Conservation (phyloP, 92 coral and sea anemone species). For the Phenganax subtilis region DNA sequence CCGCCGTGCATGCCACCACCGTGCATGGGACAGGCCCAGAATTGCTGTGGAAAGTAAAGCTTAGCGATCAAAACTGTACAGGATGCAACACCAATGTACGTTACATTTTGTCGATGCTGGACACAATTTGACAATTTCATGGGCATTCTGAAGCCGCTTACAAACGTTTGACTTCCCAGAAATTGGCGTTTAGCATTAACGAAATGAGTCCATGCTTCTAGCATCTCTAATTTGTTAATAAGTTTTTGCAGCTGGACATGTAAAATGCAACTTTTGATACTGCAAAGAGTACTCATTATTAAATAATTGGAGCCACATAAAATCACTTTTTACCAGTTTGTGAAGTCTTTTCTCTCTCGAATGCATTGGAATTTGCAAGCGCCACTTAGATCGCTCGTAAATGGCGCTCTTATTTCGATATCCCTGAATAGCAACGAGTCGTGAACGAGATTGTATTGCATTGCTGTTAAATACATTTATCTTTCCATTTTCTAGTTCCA, state of each 20-base stretch:
- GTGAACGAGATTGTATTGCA: no score
- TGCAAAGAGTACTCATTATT: background rate
- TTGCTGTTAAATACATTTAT: no score
- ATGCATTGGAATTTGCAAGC: no score
- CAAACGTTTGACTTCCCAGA: background rate
- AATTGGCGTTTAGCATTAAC: background rate
- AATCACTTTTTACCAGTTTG: background rate
- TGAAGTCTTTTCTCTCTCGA: background rate
- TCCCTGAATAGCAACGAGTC: no score
- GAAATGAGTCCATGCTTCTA: conserved; percentile 1
- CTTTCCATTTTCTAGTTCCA: no score
- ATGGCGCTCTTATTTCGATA: no score
- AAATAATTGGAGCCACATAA: background rate
- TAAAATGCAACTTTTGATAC: background rate
- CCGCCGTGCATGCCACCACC: conserved; percentile 30
- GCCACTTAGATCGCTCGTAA: no score
- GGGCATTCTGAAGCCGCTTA: background rate
- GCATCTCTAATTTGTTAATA: conserved; percentile 1
- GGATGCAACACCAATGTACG: background rate
- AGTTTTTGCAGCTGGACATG: background rate
- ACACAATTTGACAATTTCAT: background rate
- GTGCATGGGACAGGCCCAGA: conserved; percentile 24
- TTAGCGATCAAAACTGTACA: background rate
- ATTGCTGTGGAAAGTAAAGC: conserved; percentile 27
- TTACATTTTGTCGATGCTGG: background rate